phyloP scores from a whole-genome alignment of 2,113 vertebrate genomes.

The Limnothrissa miodon region DNA sequence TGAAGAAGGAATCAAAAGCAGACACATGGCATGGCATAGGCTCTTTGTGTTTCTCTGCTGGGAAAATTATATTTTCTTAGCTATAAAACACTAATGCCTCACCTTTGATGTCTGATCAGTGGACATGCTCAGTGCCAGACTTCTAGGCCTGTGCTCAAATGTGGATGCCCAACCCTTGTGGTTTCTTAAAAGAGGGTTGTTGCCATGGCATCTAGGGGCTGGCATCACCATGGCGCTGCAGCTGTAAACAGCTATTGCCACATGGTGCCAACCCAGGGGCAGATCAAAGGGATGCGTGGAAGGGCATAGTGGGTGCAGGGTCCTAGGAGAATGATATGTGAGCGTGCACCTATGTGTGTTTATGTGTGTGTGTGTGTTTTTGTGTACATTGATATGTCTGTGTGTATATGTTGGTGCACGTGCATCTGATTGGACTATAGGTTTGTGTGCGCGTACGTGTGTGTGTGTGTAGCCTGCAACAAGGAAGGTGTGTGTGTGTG shows the following conservation, averaged over 20 bases:
- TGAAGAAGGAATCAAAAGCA: background rate
- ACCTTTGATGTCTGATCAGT: background rate
- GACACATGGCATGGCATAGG: background rate
- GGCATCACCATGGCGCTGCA: background rate
- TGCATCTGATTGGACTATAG: slow-evolving; percentile 31
- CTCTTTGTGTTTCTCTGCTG: background rate
- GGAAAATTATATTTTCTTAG: background rate
- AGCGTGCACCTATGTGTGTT: background rate
- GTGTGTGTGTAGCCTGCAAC: background rate
- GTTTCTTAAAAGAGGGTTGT: background rate
- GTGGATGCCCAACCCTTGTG: background rate
- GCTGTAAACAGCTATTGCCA: slow-evolving; percentile 18
- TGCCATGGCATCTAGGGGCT: slow-evolving; percentile 17
- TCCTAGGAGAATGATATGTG: background rate
- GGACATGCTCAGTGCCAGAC: background rate
- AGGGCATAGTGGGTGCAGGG: background rate
- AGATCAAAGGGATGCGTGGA: slow-evolving; percentile 35
- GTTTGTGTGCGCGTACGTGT: background rate
- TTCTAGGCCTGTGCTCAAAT: background rate
- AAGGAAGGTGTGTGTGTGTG: background rate
- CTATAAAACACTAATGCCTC: background rate
- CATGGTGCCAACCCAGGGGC: slow-evolving; percentile 1
- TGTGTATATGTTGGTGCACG: background rate
- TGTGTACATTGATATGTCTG: background rate
- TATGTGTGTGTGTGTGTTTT: background rate